These are phyloP conservation scores for Ganaspis sp. DNA, from an alignment of 1,140 invertebrate genomes.

Conservation along the genomic window DNA sequence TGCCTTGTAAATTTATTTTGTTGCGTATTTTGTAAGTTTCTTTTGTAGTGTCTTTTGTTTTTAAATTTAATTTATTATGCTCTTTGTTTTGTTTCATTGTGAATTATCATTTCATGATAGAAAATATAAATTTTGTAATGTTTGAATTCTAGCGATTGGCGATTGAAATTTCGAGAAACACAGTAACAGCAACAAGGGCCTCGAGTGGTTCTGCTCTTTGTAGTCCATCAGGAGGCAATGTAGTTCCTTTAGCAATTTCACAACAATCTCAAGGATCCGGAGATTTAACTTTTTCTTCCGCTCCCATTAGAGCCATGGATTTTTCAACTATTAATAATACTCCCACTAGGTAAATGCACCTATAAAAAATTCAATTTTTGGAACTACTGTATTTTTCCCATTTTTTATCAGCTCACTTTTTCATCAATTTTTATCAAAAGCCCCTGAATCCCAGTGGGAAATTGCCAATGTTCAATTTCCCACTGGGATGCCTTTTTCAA, in stretches of 20 bases:
- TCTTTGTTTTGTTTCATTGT: no score
- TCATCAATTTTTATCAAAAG: no score
- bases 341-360: constrained; percentile 58
- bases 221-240: constrained; percentile 48
- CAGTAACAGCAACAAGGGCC: constrained; percentile 75
- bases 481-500: no score
- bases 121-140: constrained; percentile 34
- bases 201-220: constrained; percentile 47
- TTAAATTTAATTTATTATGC: no score
- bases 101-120: no score
- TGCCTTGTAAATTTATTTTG: constrained; percentile 16
- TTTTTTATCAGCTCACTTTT: no score
- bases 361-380: neutral
- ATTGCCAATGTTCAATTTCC: no score
- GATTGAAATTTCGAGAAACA: constrained; percentile 81
- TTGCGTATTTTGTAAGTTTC: constrained; percentile 13
- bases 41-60: no score
- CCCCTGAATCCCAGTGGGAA: no score
- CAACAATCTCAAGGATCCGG: constrained; percentile 47
- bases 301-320: constrained; percentile 57
- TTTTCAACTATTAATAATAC: constrained; percentile 56
- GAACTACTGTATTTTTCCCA: no score
- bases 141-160: constrained; percentile 78
- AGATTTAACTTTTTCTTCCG: constrained; percentile 54
- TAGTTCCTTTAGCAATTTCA: constrained; percentile 47